Conservation (phyloP, 2,113 vertebrate species). For the Clupea harengus region DNA sequence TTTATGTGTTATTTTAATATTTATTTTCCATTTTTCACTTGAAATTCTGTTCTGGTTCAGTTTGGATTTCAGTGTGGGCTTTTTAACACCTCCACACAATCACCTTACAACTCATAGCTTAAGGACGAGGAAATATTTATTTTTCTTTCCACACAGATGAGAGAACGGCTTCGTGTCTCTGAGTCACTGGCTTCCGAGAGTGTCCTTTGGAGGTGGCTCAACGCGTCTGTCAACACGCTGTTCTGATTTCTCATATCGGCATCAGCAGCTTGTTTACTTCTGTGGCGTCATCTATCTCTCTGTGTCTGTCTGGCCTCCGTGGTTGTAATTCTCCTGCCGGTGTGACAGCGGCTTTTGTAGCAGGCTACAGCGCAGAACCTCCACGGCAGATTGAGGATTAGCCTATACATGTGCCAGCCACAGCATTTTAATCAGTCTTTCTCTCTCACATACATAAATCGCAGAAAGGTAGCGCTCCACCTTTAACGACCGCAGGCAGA, state of each 20-base stretch:
- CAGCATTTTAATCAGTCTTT: slow-evolving; percentile 27
- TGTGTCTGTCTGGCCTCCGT: neutral
- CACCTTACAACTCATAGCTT: neutral
- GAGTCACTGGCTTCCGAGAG: neutral
- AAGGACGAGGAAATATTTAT: neutral
- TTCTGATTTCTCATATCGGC: neutral
- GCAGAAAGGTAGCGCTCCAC: no score
- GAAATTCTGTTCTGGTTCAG: neutral
- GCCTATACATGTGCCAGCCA: slow-evolving; percentile 17
- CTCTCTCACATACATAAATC: no score
- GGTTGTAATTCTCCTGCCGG: neutral
- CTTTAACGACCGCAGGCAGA: no score
- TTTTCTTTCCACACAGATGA: neutral
- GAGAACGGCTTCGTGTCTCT: neutral
- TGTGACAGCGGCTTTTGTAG: neutral
- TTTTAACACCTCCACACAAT: neutral
- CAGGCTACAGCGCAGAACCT: neutral
- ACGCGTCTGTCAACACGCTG: neutral
- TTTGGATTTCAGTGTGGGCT: neutral
- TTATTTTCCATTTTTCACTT: neutral
- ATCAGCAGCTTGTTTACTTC: neutral
- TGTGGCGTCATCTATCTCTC: neutral
- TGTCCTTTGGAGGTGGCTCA: neutral
- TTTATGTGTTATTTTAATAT: neutral
- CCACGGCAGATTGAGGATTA: neutral